phyloP scores from a whole-genome alignment of 2,113 vertebrate genomes.

The Hippotragus niger region DNA sequence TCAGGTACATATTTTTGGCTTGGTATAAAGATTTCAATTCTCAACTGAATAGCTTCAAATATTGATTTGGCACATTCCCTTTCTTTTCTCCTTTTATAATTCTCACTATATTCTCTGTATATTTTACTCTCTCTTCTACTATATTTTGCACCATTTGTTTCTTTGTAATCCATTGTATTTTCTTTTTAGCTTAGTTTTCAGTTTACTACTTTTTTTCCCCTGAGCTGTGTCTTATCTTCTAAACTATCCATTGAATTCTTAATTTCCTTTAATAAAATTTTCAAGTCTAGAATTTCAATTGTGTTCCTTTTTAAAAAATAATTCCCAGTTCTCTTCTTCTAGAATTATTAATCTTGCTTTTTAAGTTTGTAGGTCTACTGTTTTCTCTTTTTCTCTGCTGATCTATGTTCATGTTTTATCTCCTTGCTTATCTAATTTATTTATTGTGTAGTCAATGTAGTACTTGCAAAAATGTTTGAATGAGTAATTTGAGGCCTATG shows the following conservation, averaged over 20 bases:
- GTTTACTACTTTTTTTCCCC: background rate
- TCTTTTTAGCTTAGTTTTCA: background rate
- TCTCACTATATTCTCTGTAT: background rate
- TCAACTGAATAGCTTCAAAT: background rate
- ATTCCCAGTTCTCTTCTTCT: background rate
- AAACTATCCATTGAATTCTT: background rate
- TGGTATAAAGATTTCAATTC: background rate
- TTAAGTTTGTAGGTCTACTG: background rate
- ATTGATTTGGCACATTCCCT: background rate
- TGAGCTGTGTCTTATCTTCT: background rate
- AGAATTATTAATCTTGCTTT: background rate
- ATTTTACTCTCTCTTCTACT: background rate
- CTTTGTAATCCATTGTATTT: background rate
- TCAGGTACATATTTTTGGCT: background rate
- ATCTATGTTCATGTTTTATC: background rate
- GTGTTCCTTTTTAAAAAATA: background rate
- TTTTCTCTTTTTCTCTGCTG: background rate
- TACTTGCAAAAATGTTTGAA: background rate
- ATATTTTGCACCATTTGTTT: background rate
- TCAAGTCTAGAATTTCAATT: background rate
- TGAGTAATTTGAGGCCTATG: background rate
- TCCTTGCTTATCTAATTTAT: background rate
- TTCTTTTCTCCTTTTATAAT: background rate
- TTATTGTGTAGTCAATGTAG: background rate
- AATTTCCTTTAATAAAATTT: background rate